phyloP scores from a whole-genome alignment of 2,113 vertebrate genomes.

The Myrmophylax atrothorax region DNA sequence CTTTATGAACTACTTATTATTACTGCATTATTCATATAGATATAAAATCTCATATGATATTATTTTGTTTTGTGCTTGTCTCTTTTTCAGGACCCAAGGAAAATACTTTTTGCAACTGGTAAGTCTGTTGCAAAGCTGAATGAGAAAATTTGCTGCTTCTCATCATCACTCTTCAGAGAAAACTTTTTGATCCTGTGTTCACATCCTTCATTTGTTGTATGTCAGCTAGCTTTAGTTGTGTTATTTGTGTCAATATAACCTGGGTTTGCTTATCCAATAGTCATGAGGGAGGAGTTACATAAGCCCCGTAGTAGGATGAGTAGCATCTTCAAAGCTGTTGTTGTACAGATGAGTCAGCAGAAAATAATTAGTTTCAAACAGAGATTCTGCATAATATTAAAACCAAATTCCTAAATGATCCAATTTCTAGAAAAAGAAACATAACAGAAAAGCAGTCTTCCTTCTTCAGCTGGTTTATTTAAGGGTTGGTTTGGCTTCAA shows the following conservation, averaged over 20 bases:
- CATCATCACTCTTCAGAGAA: neutral
- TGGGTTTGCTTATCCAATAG: conserved; percentile 28
- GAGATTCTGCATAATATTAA: conserved; percentile 14
- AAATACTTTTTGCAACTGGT: conserved; percentile 90
- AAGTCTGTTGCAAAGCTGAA: conserved; percentile 57
- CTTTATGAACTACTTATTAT: neutral
- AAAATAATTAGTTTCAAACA: conserved; percentile 33
- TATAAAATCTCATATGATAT: neutral
- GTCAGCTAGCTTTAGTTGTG: neutral
- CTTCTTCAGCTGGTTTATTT: neutral
- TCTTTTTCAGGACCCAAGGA: conserved; percentile 85
- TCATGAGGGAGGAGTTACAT: neutral
- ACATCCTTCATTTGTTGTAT: neutral
- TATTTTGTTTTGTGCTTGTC: neutral
- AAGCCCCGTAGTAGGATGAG: neutral
- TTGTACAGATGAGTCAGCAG: conserved; percentile 32
- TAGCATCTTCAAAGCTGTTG: conserved; percentile 32
- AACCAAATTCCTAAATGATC: conserved; percentile 9
- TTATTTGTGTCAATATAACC: conserved; percentile 1
- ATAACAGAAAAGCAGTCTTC: neutral
- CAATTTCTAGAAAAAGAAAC: neutral
- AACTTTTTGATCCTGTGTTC: neutral
- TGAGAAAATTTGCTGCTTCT: neutral
- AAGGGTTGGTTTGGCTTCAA: neutral
- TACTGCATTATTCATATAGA: neutral